Evolutionary conservation across 1,140 invertebrate genomes (phyloP).

Genomic region (Trachymyrmex septentrionalis): DNA sequence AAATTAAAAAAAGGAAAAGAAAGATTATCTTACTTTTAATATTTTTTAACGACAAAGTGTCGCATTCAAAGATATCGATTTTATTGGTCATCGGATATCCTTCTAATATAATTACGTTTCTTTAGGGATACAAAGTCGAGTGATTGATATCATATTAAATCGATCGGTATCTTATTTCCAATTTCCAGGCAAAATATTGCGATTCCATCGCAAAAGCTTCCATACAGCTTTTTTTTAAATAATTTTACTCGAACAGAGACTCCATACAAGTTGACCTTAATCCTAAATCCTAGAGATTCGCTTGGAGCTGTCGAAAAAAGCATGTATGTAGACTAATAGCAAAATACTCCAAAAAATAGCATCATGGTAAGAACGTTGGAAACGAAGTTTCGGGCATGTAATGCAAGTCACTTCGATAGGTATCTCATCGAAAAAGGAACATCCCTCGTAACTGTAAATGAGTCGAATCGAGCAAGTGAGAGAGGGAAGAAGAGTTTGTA

Average conservation of each 20-base stretch:
- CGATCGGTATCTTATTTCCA: constrained; percentile 11
- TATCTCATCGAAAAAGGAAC: constrained; percentile 10
- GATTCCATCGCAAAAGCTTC: not conserved
- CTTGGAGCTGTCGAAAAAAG: not conserved
- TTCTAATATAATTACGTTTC: constrained; percentile 11
- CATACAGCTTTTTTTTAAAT: not conserved
- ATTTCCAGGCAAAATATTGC: constrained; percentile 22
- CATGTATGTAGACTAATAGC: not conserved
- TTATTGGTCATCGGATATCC: not conserved
- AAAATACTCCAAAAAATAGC: not conserved
- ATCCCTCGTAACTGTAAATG: constrained; percentile 49
- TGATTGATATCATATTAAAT: constrained; percentile 29
- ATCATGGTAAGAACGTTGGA: not conserved
- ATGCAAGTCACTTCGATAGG: constrained; percentile 24
- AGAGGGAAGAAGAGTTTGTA: not conserved
- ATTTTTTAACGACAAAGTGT: not conserved
- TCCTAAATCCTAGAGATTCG: not conserved
- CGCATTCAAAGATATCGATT: not conserved
- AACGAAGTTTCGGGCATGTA: constrained; percentile 12
- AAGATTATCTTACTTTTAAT: not conserved
- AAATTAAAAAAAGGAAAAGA: not conserved
- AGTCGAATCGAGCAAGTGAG: constrained; percentile 32
- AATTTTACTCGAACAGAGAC: not conserved
- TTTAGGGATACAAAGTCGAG: not conserved
- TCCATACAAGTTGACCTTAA: constrained; percentile 16